Conservation (phyloP, 2,113 vertebrate species). For the Hypomesus transpacificus region DNA sequence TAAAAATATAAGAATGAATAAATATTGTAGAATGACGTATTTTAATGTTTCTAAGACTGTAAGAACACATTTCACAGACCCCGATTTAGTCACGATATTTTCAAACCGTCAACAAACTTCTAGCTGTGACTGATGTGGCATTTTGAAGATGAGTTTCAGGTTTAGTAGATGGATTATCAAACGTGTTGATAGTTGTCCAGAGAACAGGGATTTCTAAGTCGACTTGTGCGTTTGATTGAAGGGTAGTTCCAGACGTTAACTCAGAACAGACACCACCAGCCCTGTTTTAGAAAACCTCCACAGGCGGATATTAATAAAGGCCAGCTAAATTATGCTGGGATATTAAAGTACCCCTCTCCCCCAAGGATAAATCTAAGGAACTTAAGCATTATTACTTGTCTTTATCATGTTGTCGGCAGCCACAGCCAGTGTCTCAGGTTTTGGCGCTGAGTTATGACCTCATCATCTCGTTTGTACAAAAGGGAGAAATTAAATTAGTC, state of each 20-base stretch:
- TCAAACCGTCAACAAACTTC: too few species aligned
- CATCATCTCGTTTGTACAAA: slow-evolving; percentile 69
- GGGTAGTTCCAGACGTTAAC: too few species aligned
- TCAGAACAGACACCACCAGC: slow-evolving; percentile 18
- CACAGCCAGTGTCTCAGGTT: slow-evolving; percentile 58
- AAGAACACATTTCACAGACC: too few species aligned
- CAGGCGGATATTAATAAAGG: slow-evolving; percentile 55
- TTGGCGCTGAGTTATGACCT: slow-evolving; percentile 67
- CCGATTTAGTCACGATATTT: too few species aligned
- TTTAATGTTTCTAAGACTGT: too few species aligned
- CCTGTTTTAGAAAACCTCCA: slow-evolving; percentile 26
- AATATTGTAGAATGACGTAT: neutral
- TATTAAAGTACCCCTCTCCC: slow-evolving; percentile 52
- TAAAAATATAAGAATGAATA: neutral
- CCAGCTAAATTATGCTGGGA: slow-evolving; percentile 47
- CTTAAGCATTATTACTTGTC: slow-evolving; percentile 67
- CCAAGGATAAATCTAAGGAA: slow-evolving; percentile 64
- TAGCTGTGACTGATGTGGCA: too few species aligned
- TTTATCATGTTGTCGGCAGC: slow-evolving; percentile 64
- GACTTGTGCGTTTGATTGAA: too few species aligned
- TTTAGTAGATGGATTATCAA: too few species aligned
- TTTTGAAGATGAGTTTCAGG: too few species aligned
- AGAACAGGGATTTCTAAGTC: too few species aligned
- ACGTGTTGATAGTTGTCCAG: too few species aligned
- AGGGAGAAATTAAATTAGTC: slow-evolving; percentile 72